phyloP scores from a whole-genome alignment of 2,113 vertebrate genomes.

The Eretmochelys imbricata region DNA sequence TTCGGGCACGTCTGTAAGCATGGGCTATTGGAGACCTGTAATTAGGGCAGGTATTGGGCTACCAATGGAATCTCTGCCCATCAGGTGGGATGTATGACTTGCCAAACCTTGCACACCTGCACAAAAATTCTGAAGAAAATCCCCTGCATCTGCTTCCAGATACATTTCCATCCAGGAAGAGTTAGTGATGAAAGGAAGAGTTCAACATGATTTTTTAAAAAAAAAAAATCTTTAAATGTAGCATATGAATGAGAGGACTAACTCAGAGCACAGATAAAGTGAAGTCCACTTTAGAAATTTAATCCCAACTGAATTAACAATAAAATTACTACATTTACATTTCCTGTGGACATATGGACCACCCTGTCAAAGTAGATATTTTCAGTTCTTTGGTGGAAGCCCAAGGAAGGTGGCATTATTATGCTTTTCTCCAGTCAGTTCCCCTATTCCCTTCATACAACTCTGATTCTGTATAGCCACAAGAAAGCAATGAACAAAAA shows the following conservation, averaged over 20 bases:
- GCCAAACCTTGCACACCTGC: background rate
- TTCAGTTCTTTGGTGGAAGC: background rate
- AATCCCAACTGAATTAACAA: background rate
- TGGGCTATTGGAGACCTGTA: background rate
- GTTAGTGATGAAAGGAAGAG: background rate
- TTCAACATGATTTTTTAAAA: background rate
- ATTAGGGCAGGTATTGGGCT: background rate
- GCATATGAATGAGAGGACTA: background rate
- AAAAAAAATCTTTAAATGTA: background rate
- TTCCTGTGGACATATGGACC: background rate
- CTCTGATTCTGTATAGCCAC: background rate
- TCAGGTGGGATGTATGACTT: background rate
- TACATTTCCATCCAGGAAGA: background rate
- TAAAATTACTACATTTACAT: background rate
- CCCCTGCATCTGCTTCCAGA: background rate
- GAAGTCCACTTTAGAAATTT: background rate
- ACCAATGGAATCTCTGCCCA: background rate
- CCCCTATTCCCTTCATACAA: background rate
- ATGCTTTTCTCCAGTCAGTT: background rate
- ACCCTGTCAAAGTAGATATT: background rate
- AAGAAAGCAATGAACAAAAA: background rate
- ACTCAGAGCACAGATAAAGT: background rate
- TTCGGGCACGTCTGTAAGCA: rapidly evolving
- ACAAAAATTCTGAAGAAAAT: background rate
- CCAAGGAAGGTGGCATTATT: background rate